Base-by-base conservation (phyloP, 1,140 invertebrate genomes). In the Colletes latitarsis region DNA sequence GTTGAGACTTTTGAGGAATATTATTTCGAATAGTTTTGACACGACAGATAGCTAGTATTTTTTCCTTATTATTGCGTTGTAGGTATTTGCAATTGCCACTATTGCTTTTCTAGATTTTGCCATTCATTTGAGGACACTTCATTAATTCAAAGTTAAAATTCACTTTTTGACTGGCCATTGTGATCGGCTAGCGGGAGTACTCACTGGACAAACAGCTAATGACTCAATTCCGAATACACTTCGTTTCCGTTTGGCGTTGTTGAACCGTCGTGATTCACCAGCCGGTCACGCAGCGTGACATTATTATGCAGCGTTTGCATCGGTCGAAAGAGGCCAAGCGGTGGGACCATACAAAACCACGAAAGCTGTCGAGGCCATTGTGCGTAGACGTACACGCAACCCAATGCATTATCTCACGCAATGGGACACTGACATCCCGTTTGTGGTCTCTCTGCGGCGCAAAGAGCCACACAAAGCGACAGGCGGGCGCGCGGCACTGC, bases 371-470 rank as follows among this genome's bases (percentile, higher is more conserved):
- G 85, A 83, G 82, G 81, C 77, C 82, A 89, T 89, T 88, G 86
- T 88, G 86, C 75, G 82, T 86, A 81, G 83, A 84, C 87, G 76
- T 80, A 82, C 80, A 82, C 80, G 84, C 84, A 82, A 86, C 81
- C 77, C 83, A 78, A 84, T 69, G 87, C 81, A 88, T 89, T 89
- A 87, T 90, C 87, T 90, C 89, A 87, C 85, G 89, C 88, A 88
- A 89, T 88, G 88, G 86, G 79, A 88, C 88, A 88, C 81, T 84
- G 89, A 90, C 89, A 89, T 88, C 88, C 85, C 78, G 85, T 90
- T 89, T 90, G 89, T 74, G 89, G 88, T 90, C 76, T 82, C 75
- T 82, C 63, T 88, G 89, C 77, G 89, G 88, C 82, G 82, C 82
- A 81, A 82, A 85, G 85, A 86, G 81, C 82, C 60, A 83, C 86